These are phyloP conservation scores for Netelia virgata DNA, from an alignment of 2,888 invertebrate genomes.

Conservation along the genomic window DNA sequence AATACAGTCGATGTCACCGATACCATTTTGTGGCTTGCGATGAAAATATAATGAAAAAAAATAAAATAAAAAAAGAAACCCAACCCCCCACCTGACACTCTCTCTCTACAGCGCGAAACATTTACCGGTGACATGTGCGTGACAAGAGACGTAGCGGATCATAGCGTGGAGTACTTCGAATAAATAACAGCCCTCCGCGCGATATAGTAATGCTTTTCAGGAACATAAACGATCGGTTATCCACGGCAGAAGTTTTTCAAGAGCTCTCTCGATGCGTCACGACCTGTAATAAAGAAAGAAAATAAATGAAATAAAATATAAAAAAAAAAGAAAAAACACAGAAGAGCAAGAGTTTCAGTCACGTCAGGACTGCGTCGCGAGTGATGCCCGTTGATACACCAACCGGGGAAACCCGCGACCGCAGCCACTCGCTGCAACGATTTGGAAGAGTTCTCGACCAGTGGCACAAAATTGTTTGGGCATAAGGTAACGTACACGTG, in stretches of 20 bases:
- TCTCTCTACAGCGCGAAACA: conserved; percentile 3
- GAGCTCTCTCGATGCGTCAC: conserved; percentile 26
- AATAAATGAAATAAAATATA: not conserved
- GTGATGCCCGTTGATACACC: conserved; percentile 22
- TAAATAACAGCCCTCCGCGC: conserved; percentile 53
- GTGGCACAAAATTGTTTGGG: conserved; percentile 26
- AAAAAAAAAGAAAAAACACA: not conserved
- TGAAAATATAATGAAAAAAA: not conserved
- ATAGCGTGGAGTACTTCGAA: conserved; percentile 36
- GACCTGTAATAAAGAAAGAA: conserved; percentile 45
- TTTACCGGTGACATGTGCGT: conserved; percentile 59
- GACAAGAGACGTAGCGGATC: conserved; percentile 46
- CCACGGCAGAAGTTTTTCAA: conserved; percentile 53
- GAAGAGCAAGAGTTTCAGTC: conserved; percentile 9
- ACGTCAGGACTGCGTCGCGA: conserved; percentile 4
- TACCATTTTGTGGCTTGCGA: conserved; percentile 17
- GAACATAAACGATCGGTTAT: conserved; percentile 57
- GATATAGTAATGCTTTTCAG: conserved; percentile 44
- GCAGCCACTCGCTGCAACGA: conserved; percentile 38
- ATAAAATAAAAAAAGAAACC: not conserved
- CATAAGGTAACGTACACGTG: not conserved
- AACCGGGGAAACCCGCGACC: conserved; percentile 50
- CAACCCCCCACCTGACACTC: conserved; percentile 23
- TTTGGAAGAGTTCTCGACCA: conserved; percentile 32
- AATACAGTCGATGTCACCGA: not conserved